Conservation (phyloP, 2,797 vertebrate species). For the Odontamblyopus rebecca region DNA sequence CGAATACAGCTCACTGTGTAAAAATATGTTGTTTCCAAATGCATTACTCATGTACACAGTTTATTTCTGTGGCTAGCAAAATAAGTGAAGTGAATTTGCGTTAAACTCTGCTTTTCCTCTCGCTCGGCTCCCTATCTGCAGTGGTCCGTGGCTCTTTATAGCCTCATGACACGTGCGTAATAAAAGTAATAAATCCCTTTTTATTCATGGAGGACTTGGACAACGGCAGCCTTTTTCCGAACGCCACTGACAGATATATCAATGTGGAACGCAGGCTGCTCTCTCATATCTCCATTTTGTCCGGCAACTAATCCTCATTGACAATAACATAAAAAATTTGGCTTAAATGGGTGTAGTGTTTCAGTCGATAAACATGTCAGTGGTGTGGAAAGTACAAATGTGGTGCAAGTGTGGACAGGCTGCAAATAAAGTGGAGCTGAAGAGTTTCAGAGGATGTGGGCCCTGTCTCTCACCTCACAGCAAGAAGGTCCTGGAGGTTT, state of each 20-base stretch:
- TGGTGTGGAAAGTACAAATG: slow-evolving; percentile 32
- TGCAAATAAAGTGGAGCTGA: not conserved
- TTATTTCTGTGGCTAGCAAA: not conserved
- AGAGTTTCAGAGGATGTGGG: not conserved
- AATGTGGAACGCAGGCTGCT: slow-evolving; percentile 11
- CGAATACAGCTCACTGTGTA: not conserved
- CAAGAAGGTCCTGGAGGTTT: too few species aligned
- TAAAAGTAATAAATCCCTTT: slow-evolving; percentile 46
- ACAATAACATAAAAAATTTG: slow-evolving; percentile 31
- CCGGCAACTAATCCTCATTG: slow-evolving; percentile 22
- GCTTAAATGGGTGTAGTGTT: slow-evolving; percentile 15
- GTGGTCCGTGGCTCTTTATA: slow-evolving; percentile 44
- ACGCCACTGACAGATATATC: slow-evolving; percentile 25
- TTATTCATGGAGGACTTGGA: slow-evolving; percentile 37
- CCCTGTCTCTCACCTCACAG: too few species aligned
- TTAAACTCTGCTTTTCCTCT: slow-evolving; percentile 19
- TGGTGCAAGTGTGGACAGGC: slow-evolving; percentile 4
- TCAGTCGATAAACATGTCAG: slow-evolving; percentile 40
- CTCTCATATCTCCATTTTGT: slow-evolving; percentile 23
- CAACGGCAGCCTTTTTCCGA: slow-evolving; percentile 1
- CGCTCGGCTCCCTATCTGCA: slow-evolving; percentile 17
- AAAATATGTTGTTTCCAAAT: not conserved
- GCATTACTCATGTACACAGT: not conserved
- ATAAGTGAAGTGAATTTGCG: slow-evolving; percentile 14
- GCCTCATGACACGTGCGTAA: slow-evolving; percentile 51